Base-by-base conservation (phyloP, 2,797 vertebrate species). In the Tympanoctomys barrerae region DNA sequence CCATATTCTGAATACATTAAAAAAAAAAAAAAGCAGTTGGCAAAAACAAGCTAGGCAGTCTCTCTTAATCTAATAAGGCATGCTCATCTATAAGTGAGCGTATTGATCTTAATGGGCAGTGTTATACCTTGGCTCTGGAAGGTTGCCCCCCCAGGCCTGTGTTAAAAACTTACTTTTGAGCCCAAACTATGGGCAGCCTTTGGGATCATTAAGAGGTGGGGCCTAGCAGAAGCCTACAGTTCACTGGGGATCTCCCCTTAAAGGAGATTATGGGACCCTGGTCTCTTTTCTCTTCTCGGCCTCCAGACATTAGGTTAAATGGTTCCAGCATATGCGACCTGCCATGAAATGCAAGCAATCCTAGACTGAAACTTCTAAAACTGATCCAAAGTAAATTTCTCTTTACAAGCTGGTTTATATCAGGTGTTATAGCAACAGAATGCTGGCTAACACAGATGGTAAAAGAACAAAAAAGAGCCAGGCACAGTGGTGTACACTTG, bases 1-100 rank as follows among this genome's bases (percentile, higher is more conserved):
- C 49, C 54, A 75, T 36, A 96, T 91, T 82, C 71, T 68, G 49
- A 92, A 90, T 61, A 83, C 13, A 64, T 54, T 77, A 64, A 66
- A 68, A 52, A 85, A 52, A 64, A 66, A 68, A 52, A 85, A 52
- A 85, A 26, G 31, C 33, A 95, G 73, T 14, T 80, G 83, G 9
- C 75, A 36, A 91, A 87, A 92, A 95, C 22, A 89, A 68, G 42
- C 57, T 33, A 81, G 24, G 5, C 2, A 80, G 78, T 28, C 21
- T 31, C n/a, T 87, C 49, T 39, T 77, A 64, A 21, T 49, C 59
- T 88, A 78, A 42, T 68, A 78, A 93, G 39, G 62, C 88, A 62
- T 33, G 31, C 24, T 68, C 39, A 89, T 33, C 62, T 91, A 18
- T 87, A 79, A 91, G 46, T 62, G 49, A 10, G 21, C 4, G 42